Conservation (phyloP, 2,888 invertebrate species). For the Parochlus steinenii region DNA sequence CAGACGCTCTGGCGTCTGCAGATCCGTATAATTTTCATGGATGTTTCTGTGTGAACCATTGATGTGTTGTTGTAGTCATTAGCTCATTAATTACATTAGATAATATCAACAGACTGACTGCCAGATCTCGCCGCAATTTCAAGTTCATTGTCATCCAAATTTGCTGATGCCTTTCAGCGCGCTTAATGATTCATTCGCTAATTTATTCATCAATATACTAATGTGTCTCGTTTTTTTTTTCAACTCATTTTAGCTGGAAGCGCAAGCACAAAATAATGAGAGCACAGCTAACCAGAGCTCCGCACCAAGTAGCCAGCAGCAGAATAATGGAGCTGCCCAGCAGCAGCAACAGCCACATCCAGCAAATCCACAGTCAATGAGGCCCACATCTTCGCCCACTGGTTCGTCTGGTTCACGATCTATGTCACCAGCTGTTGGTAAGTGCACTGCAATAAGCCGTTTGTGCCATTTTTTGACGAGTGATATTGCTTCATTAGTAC, state of each 20-base stretch:
- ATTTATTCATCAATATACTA: not conserved
- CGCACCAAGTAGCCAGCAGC: slow-evolving; percentile 8
- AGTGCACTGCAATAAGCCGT: too few relatives aligned
- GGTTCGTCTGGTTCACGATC: slow-evolving; percentile 89
- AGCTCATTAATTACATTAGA: too few relatives aligned
- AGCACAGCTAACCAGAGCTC: slow-evolving; percentile 1
- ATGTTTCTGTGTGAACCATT: too few relatives aligned
- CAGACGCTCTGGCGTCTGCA: too few relatives aligned
- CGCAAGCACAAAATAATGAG: slow-evolving; percentile 3
- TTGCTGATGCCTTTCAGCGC: too few relatives aligned
- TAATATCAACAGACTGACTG: too few relatives aligned
- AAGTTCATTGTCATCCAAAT: too few relatives aligned
- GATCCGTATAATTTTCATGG: too few relatives aligned
- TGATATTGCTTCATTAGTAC: slow-evolving; percentile 4
- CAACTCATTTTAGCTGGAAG: slow-evolving; percentile 8
- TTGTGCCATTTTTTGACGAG: too few relatives aligned
- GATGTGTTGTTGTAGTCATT: too few relatives aligned
- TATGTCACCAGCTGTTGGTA: slow-evolving; percentile 95
- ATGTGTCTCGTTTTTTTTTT: not conserved
- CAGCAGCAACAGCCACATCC: slow-evolving; percentile 29
- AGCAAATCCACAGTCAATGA: slow-evolving; percentile 62
- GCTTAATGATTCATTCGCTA: slow-evolving; percentile 37
- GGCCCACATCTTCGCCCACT: slow-evolving; percentile 85
- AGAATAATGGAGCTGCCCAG: slow-evolving; percentile 6
- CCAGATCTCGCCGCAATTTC: too few relatives aligned